These are phyloP conservation scores for Artemia sinica DNA, from an alignment of 2,888 invertebrate species.

Conservation along the genomic window DNA sequence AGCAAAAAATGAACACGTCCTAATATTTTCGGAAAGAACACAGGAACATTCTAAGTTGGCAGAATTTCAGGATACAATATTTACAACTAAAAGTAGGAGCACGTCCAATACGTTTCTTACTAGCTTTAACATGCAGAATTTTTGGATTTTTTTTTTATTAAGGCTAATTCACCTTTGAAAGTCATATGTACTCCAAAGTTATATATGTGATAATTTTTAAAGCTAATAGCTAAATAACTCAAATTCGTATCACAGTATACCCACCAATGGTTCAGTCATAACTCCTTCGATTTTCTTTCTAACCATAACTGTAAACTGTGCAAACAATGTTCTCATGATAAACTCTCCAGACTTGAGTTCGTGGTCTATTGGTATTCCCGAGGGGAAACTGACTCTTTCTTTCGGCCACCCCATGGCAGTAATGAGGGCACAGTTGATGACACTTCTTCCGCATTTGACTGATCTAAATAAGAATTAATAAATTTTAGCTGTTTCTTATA, in stretches of 20 bases:
- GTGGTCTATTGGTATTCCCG: slow-evolving; percentile 31
- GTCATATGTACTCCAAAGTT: no score
- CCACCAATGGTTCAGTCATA: slow-evolving; percentile 70
- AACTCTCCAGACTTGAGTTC: slow-evolving; percentile 67
- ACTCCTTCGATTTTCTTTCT: slow-evolving; percentile 91
- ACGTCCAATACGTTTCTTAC: no score
- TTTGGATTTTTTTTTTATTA: no score
- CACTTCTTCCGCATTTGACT: not conserved
- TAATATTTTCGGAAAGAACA: no score
- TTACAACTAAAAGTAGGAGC: no score
- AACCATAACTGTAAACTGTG: slow-evolving; percentile 82
- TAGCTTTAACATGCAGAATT: no score
- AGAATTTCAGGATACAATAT: no score
- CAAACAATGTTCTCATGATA: slow-evolving; percentile 83
- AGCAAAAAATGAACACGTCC: no score
- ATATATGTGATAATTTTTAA: not conserved
- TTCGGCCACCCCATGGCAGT: slow-evolving; percentile 67
- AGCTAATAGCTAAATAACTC: not conserved
- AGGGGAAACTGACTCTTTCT: slow-evolving; percentile 40
- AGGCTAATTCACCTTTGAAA: no score
- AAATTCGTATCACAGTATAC: slow-evolving; percentile 22
- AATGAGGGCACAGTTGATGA: slow-evolving; percentile 24
- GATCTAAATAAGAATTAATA: not conserved
- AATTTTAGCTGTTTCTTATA: no score
- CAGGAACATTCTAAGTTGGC: no score